These are phyloP conservation scores for Rotaria macrura DNA, from an alignment of 2,888 invertebrate species.

Conservation along the genomic window DNA sequence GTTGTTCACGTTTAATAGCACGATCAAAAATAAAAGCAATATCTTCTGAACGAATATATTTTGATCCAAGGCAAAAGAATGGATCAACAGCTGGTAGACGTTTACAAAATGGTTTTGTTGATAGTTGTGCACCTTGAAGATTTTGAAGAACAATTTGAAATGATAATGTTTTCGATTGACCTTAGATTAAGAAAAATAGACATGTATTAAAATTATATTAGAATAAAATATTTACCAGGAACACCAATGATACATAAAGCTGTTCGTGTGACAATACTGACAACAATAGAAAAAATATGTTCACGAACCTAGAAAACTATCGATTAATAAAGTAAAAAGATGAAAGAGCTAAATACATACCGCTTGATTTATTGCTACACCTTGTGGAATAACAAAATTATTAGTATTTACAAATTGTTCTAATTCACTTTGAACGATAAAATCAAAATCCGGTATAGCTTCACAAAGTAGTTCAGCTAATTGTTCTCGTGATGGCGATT, in stretches of 20 bases:
- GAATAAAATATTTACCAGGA: background rate
- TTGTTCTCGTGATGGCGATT: background rate
- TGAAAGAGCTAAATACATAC: background rate
- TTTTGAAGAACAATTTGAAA: constrained; percentile 20
- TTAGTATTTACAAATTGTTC: background rate
- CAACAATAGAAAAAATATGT: background rate
- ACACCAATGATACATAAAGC: constrained; percentile 4
- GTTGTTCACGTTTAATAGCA: constrained; percentile 12
- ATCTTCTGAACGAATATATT: constrained; percentile 7
- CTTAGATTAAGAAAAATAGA: background rate
- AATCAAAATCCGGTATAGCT: background rate
- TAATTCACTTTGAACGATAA: background rate
- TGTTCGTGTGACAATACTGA: constrained; percentile 11
- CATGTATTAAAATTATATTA: background rate
- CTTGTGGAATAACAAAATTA: constrained; percentile 2
- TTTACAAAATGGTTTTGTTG: constrained; percentile 21
- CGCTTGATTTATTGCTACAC: background rate
- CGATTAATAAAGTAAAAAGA: background rate
- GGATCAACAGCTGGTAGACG: background rate
- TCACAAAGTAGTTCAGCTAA: background rate
- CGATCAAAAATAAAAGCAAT: constrained; percentile 6
- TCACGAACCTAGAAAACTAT: background rate
- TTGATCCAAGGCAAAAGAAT: constrained; percentile 2
- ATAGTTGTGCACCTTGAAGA: constrained; percentile 13
- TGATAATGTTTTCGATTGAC: background rate